Base-by-base conservation (phyloP, 2,797 vertebrate species). In the Neosalanx taihuensis region DNA sequence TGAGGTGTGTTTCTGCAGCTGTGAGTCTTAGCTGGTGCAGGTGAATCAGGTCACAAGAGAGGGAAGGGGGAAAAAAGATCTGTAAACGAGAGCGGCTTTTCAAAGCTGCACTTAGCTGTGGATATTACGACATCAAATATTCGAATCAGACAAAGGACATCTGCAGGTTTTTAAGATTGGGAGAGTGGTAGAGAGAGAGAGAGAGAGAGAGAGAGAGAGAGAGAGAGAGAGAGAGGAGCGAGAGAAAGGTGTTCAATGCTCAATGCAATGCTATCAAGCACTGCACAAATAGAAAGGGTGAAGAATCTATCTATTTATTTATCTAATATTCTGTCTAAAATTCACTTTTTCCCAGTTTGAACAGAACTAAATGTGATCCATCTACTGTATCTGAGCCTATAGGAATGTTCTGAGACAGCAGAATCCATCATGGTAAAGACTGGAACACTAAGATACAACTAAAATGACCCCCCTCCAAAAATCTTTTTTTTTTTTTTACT, bases 141-240 rank as follows among this genome's bases (percentile, higher is more conserved):
- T 67, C 59, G 70, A 58, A 66, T 71, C 33, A 59, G 58, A 37
- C 35, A 9, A 51, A 70, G 62, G 41, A 68, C 64, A 60, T 72
- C 64, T 71, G 62, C 60, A 72, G 31, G 61, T 64, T 41, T 10
- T 41, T 73, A 23, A 65, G 41, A 29, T 66, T 6, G 64, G 61
- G 6, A 5, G 20, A 70, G 49, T 63, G 57, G 5, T 26, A 20
- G 41, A 20, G 62, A 60, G 49, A 57, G 26, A 18, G 26, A 10
- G 23, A 70, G 67, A 74, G 56, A 61, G 26, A 64, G 23, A 70
- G 73, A 26, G 66, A 26, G 37, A 26, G 12, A 18, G 59, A 5
- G n/a, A 53, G 57, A 49, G 29, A 30, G 51, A 70, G 7, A 66
- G 26, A n/a, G 49, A 17, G 9, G n/a, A 53, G 57, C 46, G 29